Base-by-base conservation (phyloP, 2,113 vertebrate genomes). In the Cryptomyrus ogoouensis region DNA sequence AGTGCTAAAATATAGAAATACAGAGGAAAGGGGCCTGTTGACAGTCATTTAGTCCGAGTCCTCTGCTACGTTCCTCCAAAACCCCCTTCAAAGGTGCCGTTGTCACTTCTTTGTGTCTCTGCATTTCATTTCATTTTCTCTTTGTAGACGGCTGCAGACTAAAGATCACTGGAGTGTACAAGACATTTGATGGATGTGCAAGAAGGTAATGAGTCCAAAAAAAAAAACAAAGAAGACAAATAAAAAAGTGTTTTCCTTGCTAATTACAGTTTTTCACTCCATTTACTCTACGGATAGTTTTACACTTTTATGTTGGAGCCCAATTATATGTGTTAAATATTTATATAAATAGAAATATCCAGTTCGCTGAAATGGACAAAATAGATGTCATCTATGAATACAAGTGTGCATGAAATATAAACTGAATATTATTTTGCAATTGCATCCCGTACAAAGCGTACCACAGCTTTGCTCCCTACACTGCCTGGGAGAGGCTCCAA, bases 171-270 rank as follows among this genome's bases (percentile, higher is more conserved):
- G 52, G 2, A 42, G 86, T 87, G 86, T 87, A 58, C 15, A 56
- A 87, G 86, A 86, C 83, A n/a, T 50, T 47, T 50, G 83, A 86
- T 87, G 86, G 86, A 87, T 87, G 52, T 53, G 86, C 27, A 53
- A 35, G 49, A 39, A 39, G 31, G 31, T 87, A 87, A 87, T 87
- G 86, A 87, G 86, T 42, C 15, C 17, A 87, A 56, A 31, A 87
- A 15, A 35, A 52, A 15, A 35, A 52, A 52, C 2, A 21, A 56
- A 21, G 52, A 21, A 0, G n/a, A 4, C 24, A 87, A 87, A 87
- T 12, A 5, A 39, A 58, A 87, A 87, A 31, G 13, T 9, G 6
- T 50, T 56, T 87, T 87, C 19, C 50, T 31, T 56, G 49, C 27
- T 52, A 87, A 87, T 87, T 35, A 53, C 15, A 4, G 49, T 49